Base-by-base conservation (phyloP, 1,140 invertebrate genomes). In the Steinernema khuongi region DNA sequence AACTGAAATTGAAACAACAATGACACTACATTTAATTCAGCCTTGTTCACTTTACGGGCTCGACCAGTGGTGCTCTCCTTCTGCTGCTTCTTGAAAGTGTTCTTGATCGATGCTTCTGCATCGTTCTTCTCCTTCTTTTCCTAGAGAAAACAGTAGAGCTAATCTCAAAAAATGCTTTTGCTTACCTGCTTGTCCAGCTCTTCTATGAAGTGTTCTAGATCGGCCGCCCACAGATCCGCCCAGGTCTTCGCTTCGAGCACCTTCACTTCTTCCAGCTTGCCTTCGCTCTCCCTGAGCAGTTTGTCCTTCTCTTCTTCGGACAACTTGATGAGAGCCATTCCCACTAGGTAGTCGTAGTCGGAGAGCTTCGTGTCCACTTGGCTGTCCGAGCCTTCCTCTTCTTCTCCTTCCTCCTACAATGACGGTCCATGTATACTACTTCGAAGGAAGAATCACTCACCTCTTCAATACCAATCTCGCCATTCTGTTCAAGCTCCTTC, bases 341-440 rank as follows among this genome's bases (percentile, higher is more conserved):
- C 92, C 44, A 96, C 87, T 31, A 97, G 87, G 85, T 97, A 97
- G 86, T 95, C 93, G 85, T 89, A 96, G 78, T 89, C 86, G 85
- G 74, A 75, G 70, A 67, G 43, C 31, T 72, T 72, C 29, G 69
- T 91, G 0, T 80, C 77, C 31, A 72, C 50, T 60, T 60, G 50
- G 50, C 19, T 4, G 19, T 7, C 50, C 11, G 14, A 14, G 7
- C 4, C 50, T 22, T 7, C n/a, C n/a, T 60, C 50, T 11, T 60
- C 50, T 26, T 22, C 50, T 60, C 26, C 50, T n/a, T n/a, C n/a
- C n/a, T n/a, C n/a, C n/a, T n/a, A n/a, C n/a, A n/a, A n/a, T n/a
- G n/a, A n/a, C n/a, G n/a, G n/a, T n/a, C n/a, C n/a, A n/a, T n/a
- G n/a, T n/a, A n/a, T n/a, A n/a, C n/a, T n/a, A n/a, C n/a, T 99